Evolutionary conservation across 2,113 vertebrate genomes (phyloP).

Genomic region (Pachyramphus minor): DNA sequence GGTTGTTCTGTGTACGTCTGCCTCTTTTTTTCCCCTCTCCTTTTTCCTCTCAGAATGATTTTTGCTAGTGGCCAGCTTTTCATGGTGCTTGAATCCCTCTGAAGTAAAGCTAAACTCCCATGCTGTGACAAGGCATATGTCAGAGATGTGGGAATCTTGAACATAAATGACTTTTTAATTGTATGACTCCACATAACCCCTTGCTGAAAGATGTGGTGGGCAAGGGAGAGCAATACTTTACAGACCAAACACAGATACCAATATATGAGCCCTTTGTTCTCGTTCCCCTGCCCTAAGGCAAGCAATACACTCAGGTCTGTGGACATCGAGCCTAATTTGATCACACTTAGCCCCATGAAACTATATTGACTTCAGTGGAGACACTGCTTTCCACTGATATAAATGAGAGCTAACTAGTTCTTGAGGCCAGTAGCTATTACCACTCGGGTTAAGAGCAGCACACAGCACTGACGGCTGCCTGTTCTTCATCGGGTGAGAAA

Average conservation of each 20-base stretch:
- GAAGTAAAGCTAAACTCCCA: background rate
- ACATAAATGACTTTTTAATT: slow-evolving; percentile 40
- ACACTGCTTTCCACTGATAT: slow-evolving; percentile 33
- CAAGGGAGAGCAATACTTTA: slow-evolving; percentile 20
- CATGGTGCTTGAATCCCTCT: accelerated
- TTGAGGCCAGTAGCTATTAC: slow-evolving; percentile 21
- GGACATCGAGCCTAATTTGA: slow-evolving; percentile 55
- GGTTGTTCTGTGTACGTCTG: background rate
- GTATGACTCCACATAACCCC: background rate
- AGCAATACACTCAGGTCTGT: slow-evolving; percentile 51
- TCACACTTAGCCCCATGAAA: slow-evolving; percentile 34
- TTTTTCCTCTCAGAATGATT: background rate
- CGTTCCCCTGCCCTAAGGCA: slow-evolving; percentile 11
- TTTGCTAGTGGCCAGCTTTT: background rate
- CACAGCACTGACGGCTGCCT: background rate
- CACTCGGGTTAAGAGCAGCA: background rate
- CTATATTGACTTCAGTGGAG: slow-evolving; percentile 40
- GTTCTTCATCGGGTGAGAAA: background rate
- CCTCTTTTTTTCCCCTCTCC: background rate
- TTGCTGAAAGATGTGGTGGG: background rate
- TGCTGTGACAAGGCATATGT: background rate
- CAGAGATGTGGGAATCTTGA: background rate
- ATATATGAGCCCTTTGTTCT: slow-evolving; percentile 40
- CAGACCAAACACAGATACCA: slow-evolving; percentile 8
- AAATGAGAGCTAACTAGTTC: slow-evolving; percentile 45